Base-by-base conservation (phyloP, 2,888 invertebrate species). In the Elaeidobius kamerunicus region DNA sequence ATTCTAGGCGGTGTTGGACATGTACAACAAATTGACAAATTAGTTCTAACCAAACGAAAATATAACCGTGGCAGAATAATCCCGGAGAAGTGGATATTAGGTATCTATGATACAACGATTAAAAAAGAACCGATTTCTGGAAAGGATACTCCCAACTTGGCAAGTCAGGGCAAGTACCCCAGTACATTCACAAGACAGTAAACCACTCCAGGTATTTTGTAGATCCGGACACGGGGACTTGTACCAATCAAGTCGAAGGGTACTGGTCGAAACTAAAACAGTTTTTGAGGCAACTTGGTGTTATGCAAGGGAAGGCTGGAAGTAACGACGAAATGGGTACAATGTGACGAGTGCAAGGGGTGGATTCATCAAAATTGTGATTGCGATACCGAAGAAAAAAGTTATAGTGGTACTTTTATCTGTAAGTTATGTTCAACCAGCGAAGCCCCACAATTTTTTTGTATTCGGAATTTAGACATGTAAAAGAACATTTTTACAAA, bases 191-290 rank as follows among this genome's bases (percentile, higher is more conserved):
- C n/a, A 23, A 19, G 27, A 41, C 49, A 5, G 49, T 49, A 2
- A 49, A 49, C 32, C 41, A 49, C 27, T 32, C 32, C 2, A n/a
- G 27, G 4, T 4, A 30, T 18, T 49, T 49, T 30, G 15, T 11
- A 4, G 12, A 32, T 38, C 47, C 15, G 38, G 9, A 20, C 5
- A 27, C 38, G 3, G 47, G 47, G 6, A 38, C 27, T 3, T 40
- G 47, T 18, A 49, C 49, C 11, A 49, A 49, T 20, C 32, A 42
- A 11, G 32, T 49, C 1, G 49, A 49, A 14, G 49, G 34, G 2
- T 34, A 49, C 16, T 42, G 49, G 49, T 41, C 41, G 2, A 3
- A 7, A n/a, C 19, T 49, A 20, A 49, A 49, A 15, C 11, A 27
- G 9, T 47, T 28, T 12, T 28, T 47, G 9, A 2, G 47, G 17